Evolutionary conservation across 2,113 vertebrate species (phyloP), one percentile per base, ranked within the genome.

Genomic region (Silurus meridionalis): DNA sequence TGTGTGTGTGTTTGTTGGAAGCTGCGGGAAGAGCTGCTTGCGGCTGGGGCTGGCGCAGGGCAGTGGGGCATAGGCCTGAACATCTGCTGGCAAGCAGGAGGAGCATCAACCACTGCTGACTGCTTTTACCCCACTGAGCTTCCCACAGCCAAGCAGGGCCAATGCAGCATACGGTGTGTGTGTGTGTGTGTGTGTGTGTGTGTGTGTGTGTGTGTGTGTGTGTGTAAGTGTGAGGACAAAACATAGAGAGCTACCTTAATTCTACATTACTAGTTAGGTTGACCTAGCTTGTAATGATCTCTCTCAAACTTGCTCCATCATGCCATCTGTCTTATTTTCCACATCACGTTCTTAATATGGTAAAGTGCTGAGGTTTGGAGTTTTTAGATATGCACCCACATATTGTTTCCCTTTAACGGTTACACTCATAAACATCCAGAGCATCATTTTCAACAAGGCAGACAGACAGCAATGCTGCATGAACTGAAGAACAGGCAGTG

Each of bases 91-190:
- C 94, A 95, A 95, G 95, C 94, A 78, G 84, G 83, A 82, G 94
- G 95, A 94, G 96, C 95, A 96, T 96, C 96, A 96, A 94, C 95
- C 92, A 92, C 94, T 93, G 94, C 95, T 94, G 94, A 95, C 94
- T 94, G 94, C 94, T 94, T 95, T 95, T 95, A 94, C 95, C 93
- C 92, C 94, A 28, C 92, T 95, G 77, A 87, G 77, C 11, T 48
- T 64, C 75, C 75, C 57, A 84, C 82, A 85, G 77, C 60, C 53
- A 74, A 80, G 25, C 9, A 19, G 75, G 71, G 53, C 82, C 74
- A 61, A 83, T 25, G 67, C 5, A 83, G 67, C 75, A 63, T 23
- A 69, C 6, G 23, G 63, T 58, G 83, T 66, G 83, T 57, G 82
- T 21, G 66, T 28, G 55, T 23, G 83, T 66, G 57, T 55, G 1